These are phyloP conservation scores for Metridium senile DNA, from an alignment of 92 coral and sea anemone species.

Conservation along the genomic window DNA sequence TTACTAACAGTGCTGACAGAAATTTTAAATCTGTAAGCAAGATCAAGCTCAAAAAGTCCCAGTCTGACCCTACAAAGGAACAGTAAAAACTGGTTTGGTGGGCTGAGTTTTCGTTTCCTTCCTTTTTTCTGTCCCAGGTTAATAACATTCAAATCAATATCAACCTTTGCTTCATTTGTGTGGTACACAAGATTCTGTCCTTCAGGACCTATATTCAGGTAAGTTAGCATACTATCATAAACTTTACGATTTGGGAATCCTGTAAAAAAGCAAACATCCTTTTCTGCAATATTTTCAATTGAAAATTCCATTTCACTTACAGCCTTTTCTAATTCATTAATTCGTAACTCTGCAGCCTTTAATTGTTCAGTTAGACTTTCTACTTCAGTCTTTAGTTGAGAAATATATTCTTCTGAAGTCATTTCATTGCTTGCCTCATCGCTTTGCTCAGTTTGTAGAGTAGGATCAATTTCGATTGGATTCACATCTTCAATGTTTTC, in stretches of 20 bases:
- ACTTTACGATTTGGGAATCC: constrained; percentile 11
- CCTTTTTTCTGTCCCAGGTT: constrained; percentile 21
- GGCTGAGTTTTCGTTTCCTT: too few relatives aligned
- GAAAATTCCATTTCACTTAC: constrained; percentile 37
- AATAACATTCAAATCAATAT: constrained; percentile 3
- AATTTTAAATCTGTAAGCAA: constrained; percentile 52
- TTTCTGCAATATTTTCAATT: constrained; percentile 32
- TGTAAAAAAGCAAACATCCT: constrained; percentile 23
- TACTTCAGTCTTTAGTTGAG: constrained; percentile 27
- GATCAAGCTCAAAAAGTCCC: constrained; percentile 60
- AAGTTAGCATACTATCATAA: constrained; percentile 25
- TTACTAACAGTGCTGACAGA: constrained; percentile 55
- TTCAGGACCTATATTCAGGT: constrained; percentile 34
- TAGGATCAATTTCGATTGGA: constrained; percentile 17
- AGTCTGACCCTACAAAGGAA: constrained; percentile 54
- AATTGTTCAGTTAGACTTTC: constrained; percentile 15
- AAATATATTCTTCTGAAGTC: too few relatives aligned
- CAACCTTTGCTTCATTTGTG: constrained; percentile 26
- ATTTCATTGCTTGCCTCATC: too few relatives aligned
- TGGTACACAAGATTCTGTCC: constrained; percentile 40
- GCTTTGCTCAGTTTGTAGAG: constrained; percentile 4
- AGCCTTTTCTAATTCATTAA: constrained; percentile 28
- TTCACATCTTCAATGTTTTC: neutral
- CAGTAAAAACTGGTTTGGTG: constrained; percentile 51
- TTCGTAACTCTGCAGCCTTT: constrained; percentile 13